Evolutionary conservation across 35 echinoderm and acorn worm genomes (phyloP).

Genomic region (Lytechinus variegatus): DNA sequence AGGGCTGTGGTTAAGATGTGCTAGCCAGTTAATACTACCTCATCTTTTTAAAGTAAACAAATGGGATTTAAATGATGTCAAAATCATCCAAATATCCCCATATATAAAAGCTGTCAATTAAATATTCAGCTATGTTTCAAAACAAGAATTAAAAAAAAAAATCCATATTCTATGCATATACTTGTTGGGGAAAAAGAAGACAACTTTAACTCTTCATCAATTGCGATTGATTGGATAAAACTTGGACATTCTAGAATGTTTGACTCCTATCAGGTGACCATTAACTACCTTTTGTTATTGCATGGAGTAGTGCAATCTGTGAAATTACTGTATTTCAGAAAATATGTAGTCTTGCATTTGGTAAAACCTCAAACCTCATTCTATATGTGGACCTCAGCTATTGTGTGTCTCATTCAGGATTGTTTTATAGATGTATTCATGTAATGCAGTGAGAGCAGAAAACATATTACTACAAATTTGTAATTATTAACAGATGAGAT

Average conservation of each 20-base stretch:
- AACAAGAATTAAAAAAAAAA: neutral
- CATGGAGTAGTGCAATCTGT: neutral
- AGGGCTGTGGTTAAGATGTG: neutral
- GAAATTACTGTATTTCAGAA: neutral
- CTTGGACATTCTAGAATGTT: neutral
- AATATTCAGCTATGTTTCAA: neutral
- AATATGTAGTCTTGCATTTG: neutral
- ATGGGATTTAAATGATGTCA: neutral
- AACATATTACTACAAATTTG: no score
- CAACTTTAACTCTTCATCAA: no score
- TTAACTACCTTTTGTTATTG: neutral
- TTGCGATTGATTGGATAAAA: no score
- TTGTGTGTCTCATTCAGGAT: neutral
- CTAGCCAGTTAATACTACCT: neutral
- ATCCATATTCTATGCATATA: neutral
- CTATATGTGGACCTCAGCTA: neutral
- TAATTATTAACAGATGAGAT: no score
- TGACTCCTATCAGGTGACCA: neutral
- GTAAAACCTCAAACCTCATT: neutral
- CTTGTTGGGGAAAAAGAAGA: neutral
- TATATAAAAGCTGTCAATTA: neutral
- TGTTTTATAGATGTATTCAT: neutral
- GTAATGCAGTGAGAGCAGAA: neutral
- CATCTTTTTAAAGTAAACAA: neutral
- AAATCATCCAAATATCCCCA: neutral